These are phyloP conservation scores for Spea multiplicata DNA, from an alignment of 2,113 vertebrate genomes.

Conservation along the genomic window DNA sequence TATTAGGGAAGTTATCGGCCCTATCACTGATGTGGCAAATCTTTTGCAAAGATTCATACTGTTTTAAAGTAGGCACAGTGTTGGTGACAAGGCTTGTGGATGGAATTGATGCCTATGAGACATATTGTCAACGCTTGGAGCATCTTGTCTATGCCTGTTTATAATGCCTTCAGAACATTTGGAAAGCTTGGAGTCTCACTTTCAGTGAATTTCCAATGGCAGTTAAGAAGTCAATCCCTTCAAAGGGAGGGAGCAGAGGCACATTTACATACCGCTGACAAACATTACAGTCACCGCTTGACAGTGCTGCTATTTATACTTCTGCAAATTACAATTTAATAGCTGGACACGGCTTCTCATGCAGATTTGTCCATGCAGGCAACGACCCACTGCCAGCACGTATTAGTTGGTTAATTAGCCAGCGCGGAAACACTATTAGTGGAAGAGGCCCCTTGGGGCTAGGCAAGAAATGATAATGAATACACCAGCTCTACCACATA, in stretches of 20 bases:
- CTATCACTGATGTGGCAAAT: too few species aligned
- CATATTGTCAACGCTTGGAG: too few species aligned
- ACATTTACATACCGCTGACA: conserved; percentile 8
- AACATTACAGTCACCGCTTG: conserved; percentile 15
- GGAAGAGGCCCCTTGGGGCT: conserved; percentile 46
- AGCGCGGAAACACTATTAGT: conserved; percentile 61
- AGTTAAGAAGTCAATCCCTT: conserved; percentile 22
- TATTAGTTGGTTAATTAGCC: conserved; percentile 63
- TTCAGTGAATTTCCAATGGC: neutral
- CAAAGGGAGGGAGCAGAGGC: conserved; percentile 30
- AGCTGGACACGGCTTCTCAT: conserved; percentile 54
- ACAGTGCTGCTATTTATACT: conserved; percentile 51
- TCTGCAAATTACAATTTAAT: conserved; percentile 60
- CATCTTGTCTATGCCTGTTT: too few species aligned
- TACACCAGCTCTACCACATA: conserved; percentile 3
- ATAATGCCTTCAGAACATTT: too few species aligned
- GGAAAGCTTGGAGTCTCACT: too few species aligned
- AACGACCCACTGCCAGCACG: conserved; percentile 55
- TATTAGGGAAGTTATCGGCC: too few species aligned
- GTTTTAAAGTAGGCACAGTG: too few species aligned
- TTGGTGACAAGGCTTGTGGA: too few species aligned
- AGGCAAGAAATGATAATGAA: conserved; percentile 7
- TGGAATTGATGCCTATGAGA: too few species aligned
- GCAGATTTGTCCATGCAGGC: conserved; percentile 55
- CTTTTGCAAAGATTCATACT: too few species aligned